Evolutionary conservation across 2,113 vertebrate species (phyloP).

Genomic region (Micromys minutus): DNA sequence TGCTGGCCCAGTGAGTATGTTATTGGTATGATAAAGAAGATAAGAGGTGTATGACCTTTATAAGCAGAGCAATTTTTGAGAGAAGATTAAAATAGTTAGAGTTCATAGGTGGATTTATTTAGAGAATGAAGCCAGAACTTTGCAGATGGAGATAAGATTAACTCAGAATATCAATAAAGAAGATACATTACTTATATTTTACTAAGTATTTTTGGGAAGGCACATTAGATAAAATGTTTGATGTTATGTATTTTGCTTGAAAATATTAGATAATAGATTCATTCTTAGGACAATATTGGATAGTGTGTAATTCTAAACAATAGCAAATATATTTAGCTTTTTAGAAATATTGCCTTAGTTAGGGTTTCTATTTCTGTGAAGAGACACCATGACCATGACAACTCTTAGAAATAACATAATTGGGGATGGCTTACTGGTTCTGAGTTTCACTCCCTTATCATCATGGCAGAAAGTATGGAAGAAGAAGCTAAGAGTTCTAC

Average conservation of each 20-base stretch:
- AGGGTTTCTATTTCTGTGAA: no score
- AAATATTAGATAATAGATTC: not conserved
- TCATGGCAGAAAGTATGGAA: no score
- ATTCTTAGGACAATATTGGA: not conserved
- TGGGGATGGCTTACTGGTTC: no score
- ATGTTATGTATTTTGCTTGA: not conserved
- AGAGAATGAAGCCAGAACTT: conserved; percentile 12
- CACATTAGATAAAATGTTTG: not conserved
- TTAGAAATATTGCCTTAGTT: not conserved
- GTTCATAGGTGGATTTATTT: not conserved
- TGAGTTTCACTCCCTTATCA: no score
- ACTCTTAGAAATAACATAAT: no score
- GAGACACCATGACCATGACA: no score
- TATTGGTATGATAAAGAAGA: not conserved
- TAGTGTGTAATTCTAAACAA: not conserved
- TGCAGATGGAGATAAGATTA: not conserved
- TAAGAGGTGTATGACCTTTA: not conserved
- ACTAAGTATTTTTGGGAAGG: not conserved
- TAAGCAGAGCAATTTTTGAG: not conserved
- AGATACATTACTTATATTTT: conserved; percentile 13
- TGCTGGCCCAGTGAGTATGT: not conserved
- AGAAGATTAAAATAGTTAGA: not conserved
- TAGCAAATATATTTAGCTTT: conserved; percentile 13
- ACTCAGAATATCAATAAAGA: not conserved
- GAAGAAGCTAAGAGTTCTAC: no score